Percentiles rank a stretch among this genome's conserved stretches.
Conservation (phyloP, 2,888 invertebrate species). For the Dasypolia templi region DNA sequence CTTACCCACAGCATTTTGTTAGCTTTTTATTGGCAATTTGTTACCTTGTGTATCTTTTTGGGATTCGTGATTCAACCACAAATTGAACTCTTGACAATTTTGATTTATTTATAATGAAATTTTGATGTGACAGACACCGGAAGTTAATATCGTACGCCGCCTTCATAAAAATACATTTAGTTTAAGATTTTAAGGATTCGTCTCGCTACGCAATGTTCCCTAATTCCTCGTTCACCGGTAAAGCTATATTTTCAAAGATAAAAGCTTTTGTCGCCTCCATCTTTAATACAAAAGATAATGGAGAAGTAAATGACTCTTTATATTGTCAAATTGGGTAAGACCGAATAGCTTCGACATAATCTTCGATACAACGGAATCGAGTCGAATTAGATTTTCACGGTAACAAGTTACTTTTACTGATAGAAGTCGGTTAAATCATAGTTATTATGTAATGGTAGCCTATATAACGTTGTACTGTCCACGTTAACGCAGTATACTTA, state of each 20-base stretch:
- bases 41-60: constrained; percentile 88
- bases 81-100: constrained; percentile 80
- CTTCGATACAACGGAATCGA: constrained; percentile 52
- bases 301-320: constrained; percentile 58
- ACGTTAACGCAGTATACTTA: constrained; percentile 7
- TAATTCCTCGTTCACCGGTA: constrained; percentile 43
- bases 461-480: constrained; percentile 5
- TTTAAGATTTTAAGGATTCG: constrained; percentile 34
- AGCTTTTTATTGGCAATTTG: constrained; percentile 89
- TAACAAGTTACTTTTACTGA: constrained; percentile 48
- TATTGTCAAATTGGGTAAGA: constrained; percentile 47
- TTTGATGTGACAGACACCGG: constrained; percentile 39
- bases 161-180: constrained; percentile 46
- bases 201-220: constrained; percentile 28
- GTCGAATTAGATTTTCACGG: constrained; percentile 57
- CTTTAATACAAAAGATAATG: constrained; percentile 61
- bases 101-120: constrained; percentile 65
- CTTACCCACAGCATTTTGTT: constrained; percentile 88
- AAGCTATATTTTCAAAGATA: constrained; percentile 53
- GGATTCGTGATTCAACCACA: constrained; percentile 81
- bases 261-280: constrained; percentile 50
- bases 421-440: constrained; percentile 37
- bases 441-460: constrained; percentile 48
- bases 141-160: constrained; percentile 48
- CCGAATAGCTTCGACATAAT: constrained; percentile 35